Evolutionary conservation across 1,140 invertebrate genomes (phyloP).

Genomic region (Zaprionus lachaisei): DNA sequence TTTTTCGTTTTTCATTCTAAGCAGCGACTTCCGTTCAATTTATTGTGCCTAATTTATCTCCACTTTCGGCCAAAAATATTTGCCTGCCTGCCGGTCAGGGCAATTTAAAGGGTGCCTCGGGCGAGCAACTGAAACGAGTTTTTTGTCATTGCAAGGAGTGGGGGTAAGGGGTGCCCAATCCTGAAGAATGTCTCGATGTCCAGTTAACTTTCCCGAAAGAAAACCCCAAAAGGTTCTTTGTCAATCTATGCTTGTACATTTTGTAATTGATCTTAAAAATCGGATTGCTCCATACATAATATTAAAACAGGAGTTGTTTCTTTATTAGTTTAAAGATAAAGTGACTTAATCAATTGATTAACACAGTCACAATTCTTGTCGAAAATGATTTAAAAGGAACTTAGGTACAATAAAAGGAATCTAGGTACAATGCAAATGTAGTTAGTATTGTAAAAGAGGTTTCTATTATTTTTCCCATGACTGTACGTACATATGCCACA

Average conservation of each 20-base stretch:
- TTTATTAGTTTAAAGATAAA: too few species aligned
- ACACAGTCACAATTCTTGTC: too few species aligned
- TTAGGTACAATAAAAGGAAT: not conserved
- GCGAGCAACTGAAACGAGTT: not conserved
- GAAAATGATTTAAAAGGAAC: not conserved
- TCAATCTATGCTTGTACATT: not conserved
- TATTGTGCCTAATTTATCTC: conserved; percentile 80
- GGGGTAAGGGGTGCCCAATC: not conserved
- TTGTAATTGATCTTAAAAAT: not conserved
- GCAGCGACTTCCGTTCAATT: conserved; percentile 81
- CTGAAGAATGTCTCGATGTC: not conserved
- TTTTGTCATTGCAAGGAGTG: not conserved
- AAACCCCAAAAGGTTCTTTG: not conserved
- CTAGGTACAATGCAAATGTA: not conserved
- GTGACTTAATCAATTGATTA: too few species aligned
- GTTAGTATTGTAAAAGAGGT: too few species aligned
- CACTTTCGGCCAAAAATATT: conserved; percentile 60
- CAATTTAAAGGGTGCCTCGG: conserved; percentile 48
- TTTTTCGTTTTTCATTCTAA: conserved; percentile 65
- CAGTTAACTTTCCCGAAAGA: not conserved
- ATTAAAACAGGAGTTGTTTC: too few species aligned
- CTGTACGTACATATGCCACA: too few species aligned
- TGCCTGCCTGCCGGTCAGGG: conserved; percentile 22
- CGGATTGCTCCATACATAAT: too few species aligned
- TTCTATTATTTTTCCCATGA: too few species aligned